Conservation (phyloP, 2,888 invertebrate species). For the Cyclophora punctaria region DNA sequence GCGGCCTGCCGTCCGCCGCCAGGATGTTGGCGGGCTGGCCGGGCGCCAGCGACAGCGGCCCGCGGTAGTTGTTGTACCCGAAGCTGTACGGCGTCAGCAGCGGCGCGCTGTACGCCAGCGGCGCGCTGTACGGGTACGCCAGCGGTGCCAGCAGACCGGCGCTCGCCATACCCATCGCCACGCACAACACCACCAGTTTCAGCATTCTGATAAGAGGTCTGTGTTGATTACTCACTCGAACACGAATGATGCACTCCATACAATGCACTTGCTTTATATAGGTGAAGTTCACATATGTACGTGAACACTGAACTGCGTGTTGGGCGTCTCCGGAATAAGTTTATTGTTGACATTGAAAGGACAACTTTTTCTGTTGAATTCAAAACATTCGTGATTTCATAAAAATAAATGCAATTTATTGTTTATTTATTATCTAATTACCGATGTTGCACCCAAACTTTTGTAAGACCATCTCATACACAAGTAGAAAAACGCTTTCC, state of each 20-base stretch:
- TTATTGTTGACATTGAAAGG: slow-evolving; percentile 43
- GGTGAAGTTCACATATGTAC: neutral
- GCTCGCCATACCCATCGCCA: slow-evolving; percentile 72
- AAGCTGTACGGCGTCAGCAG: slow-evolving; percentile 14
- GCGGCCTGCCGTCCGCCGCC: slow-evolving; percentile 56
- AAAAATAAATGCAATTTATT: too few species aligned
- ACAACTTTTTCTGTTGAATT: slow-evolving; percentile 35
- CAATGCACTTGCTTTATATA: slow-evolving; percentile 40
- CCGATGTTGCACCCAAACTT: too few species aligned
- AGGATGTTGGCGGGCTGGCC: slow-evolving; percentile 60
- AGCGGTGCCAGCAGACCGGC: slow-evolving; percentile 17
- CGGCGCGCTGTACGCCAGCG: slow-evolving; percentile 15
- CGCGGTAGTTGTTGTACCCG: slow-evolving; percentile 23
- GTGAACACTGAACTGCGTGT: slow-evolving; percentile 18
- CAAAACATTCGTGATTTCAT: too few species aligned
- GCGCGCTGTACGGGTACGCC: slow-evolving; percentile 28
- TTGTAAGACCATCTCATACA: too few species aligned
- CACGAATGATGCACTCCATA: slow-evolving; percentile 50
- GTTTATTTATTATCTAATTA: too few species aligned
- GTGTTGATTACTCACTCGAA: slow-evolving; percentile 45
- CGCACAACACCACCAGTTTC: slow-evolving; percentile 77
- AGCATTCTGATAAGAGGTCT: slow-evolving; percentile 65
- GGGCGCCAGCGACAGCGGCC: slow-evolving; percentile 33
- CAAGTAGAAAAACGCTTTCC: too few species aligned
- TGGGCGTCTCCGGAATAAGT: slow-evolving; percentile 41